These are phyloP conservation scores for Capra hircus DNA, from an alignment of 2,113 vertebrate genomes.

Conservation along the genomic window DNA sequence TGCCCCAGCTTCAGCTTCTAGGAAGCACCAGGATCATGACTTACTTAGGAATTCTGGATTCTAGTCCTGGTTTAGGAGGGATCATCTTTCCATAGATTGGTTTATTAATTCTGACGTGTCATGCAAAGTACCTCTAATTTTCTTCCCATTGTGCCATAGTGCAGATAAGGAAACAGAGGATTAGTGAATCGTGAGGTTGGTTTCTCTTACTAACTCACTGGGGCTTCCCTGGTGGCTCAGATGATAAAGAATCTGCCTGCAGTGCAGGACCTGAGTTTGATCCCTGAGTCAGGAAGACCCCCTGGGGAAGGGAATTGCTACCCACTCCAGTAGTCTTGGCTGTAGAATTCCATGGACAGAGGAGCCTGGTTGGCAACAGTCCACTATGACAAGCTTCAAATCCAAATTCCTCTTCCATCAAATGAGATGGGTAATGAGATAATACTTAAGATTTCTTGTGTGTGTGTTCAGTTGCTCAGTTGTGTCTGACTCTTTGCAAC, in stretches of 20 bases:
- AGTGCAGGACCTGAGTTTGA: fast-evolving
- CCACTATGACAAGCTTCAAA: background rate
- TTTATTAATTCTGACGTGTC: background rate
- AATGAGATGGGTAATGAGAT: background rate
- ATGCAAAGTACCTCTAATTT: background rate
- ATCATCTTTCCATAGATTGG: background rate
- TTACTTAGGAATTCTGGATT: background rate
- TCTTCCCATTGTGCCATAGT: fast-evolving
- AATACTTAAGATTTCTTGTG: background rate
- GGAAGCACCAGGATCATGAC: background rate
- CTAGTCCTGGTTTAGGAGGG: background rate
- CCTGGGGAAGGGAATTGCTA: background rate
- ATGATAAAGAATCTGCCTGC: background rate
- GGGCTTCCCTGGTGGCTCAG: background rate
- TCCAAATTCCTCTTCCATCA: background rate
- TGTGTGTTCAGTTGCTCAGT: background rate
- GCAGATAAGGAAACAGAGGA: background rate
- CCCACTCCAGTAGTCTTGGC: background rate
- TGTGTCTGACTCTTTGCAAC: background rate
- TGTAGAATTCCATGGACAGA: background rate
- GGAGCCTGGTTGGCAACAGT: background rate
- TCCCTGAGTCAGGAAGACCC: background rate
- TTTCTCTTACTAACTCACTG: background rate
- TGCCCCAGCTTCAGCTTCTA: background rate
- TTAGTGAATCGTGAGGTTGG: no score